These are phyloP conservation scores for Amblyopsis hoosieri DNA, from an alignment of 2,797 vertebrate genomes.

Conservation along the genomic window DNA sequence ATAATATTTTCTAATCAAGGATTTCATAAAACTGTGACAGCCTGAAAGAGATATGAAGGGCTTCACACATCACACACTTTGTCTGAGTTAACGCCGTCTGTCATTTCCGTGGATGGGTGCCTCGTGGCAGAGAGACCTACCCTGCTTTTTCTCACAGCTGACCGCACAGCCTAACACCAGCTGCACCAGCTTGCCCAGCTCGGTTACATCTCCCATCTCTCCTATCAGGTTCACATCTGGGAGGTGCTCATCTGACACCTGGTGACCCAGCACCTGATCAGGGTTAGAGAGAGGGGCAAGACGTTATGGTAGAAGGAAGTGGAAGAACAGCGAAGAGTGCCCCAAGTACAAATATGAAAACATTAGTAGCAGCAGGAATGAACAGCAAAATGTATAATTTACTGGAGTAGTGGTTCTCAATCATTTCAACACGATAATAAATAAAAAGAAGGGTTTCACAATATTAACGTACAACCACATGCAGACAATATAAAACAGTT, in stretches of 20 bases:
- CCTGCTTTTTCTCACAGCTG: constrained; percentile 92
- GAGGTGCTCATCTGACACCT: constrained; percentile 79
- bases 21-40: no score
- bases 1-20: no score
- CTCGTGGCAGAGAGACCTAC: constrained; percentile 51
- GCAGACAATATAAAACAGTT: no score
- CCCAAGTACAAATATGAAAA: no score
- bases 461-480: no score
- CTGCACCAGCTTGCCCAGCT: constrained; percentile 88
- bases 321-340: no score
- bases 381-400: no score
- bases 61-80: constrained; percentile 22
- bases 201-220: constrained; percentile 82
- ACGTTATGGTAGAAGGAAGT: no score
- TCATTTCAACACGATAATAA: no score
- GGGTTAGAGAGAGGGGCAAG: background rate
- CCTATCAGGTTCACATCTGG: constrained; percentile 86
- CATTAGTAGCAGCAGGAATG: no score
- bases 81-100: constrained; percentile 36
- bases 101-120: background rate
- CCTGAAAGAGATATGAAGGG: background rate
- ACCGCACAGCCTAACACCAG: constrained; percentile 89
- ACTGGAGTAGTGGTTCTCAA: no score
- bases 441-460: no score
- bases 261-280: constrained; percentile 80